Evolutionary conservation across 2,888 invertebrate genomes (phyloP).

Genomic region (Ariolimax columbianus): DNA sequence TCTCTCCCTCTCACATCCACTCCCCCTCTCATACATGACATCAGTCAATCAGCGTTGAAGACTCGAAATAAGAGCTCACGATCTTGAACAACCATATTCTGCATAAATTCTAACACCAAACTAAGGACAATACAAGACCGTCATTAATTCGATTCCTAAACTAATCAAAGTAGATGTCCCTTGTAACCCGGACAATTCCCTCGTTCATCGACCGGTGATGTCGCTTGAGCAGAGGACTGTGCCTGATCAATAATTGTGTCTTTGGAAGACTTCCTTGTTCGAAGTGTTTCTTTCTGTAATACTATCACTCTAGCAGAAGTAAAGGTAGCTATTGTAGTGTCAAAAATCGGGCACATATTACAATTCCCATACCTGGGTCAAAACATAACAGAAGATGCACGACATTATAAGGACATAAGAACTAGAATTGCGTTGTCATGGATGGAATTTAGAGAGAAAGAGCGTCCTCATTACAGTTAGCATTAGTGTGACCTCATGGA

Average conservation of each 20-base stretch:
- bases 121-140: background rate
- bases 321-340: too few species aligned
- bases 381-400: too few species aligned
- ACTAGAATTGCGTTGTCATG: too few species aligned
- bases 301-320: too few species aligned
- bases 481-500: too few species aligned
- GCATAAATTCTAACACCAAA: background rate
- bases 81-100: background rate
- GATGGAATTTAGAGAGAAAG: too few species aligned
- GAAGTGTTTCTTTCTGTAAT: background rate
- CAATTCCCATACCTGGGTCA: too few species aligned
- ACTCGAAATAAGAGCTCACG: background rate
- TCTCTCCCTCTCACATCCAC: background rate
- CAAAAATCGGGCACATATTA: too few species aligned
- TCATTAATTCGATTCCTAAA: conserved; percentile 26
- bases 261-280: background rate
- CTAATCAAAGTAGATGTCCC: conserved; percentile 35
- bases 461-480: too few species aligned
- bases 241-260: background rate
- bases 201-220: background rate
- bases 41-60: conserved; percentile 6
- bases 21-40: background rate
- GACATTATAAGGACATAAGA: too few species aligned
- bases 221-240: background rate
- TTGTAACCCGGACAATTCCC: conserved; percentile 24